A percentile compares a stretch with the other conserved stretches of the same genome.
phyloP scores from a whole-genome alignment of 2,888 invertebrate genomes.

The Kuschelorhynchus macadamiae region DNA sequence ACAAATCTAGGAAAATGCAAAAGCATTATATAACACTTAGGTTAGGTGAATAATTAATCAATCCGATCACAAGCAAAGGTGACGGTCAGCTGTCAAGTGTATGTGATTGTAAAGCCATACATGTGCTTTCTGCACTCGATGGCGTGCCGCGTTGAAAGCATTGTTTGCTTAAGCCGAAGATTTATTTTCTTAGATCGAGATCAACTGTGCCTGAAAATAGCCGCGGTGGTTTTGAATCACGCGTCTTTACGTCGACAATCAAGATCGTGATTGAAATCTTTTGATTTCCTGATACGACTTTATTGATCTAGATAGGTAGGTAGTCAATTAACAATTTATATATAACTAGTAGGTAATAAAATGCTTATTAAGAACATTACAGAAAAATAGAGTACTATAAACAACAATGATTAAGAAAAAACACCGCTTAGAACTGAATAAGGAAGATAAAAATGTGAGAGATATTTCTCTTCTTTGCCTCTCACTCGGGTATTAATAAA shows the following conservation, averaged over 20 bases:
- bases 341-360: no score
- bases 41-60: no score
- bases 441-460: no score
- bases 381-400: no score
- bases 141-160: conserved; percentile 43
- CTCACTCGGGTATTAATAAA: no score
- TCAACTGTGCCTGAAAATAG: conserved; percentile 34
- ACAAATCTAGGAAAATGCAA: no score
- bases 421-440: no score
- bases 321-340: conserved; percentile 18
- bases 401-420: no score
- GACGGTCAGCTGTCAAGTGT: conserved; percentile 54
- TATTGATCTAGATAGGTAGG: conserved; percentile 35
- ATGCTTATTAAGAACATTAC: no score
- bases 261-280: conserved; percentile 45
- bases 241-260: conserved; percentile 29
- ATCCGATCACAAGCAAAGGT: no score
- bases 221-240: conserved; percentile 40
- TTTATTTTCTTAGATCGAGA: conserved; percentile 50
- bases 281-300: conserved; percentile 25
- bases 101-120: conserved; percentile 54
- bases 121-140: conserved; percentile 49
- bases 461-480: no score
- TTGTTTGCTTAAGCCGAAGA: conserved; percentile 44
- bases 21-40: no score